Percentiles rank a stretch among this genome's conserved stretches.
These are phyloP conservation scores for Urocitellus parryii DNA, from an alignment of 2,113 vertebrate genomes.

Conservation along the genomic window DNA sequence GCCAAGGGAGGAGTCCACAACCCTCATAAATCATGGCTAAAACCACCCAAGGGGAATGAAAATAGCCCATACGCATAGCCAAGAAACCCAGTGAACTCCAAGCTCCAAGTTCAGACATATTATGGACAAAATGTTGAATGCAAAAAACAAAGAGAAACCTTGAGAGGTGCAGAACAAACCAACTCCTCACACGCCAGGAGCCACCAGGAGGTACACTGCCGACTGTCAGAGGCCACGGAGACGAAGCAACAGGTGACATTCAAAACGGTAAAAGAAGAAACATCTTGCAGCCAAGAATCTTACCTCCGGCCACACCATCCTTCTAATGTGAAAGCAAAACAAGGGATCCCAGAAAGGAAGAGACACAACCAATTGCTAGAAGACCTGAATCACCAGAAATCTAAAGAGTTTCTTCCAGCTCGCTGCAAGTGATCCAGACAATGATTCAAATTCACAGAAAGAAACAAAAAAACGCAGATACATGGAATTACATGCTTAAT, in stretches of 20 bases:
- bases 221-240: background rate
- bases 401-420: background rate
- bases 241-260: background rate
- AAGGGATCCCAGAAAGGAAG: background rate
- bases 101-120: background rate
- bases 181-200: background rate
- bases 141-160: background rate
- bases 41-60: background rate
- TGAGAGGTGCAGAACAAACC: background rate
- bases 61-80: background rate
- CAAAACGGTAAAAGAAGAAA: background rate
- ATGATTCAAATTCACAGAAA: background rate
- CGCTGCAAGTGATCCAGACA: background rate
- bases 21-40: background rate
- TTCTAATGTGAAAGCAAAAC: background rate
- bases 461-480: background rate
- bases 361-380: background rate
- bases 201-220: background rate
- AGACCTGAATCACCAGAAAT: background rate
- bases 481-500: background rate
- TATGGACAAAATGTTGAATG: background rate
- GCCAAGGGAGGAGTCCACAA: background rate
- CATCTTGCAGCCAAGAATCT: background rate
- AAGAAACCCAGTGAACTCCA: background rate
- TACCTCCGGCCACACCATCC: background rate